Conservation (phyloP, 2,797 vertebrate species). For the Thunnus albacares region DNA sequence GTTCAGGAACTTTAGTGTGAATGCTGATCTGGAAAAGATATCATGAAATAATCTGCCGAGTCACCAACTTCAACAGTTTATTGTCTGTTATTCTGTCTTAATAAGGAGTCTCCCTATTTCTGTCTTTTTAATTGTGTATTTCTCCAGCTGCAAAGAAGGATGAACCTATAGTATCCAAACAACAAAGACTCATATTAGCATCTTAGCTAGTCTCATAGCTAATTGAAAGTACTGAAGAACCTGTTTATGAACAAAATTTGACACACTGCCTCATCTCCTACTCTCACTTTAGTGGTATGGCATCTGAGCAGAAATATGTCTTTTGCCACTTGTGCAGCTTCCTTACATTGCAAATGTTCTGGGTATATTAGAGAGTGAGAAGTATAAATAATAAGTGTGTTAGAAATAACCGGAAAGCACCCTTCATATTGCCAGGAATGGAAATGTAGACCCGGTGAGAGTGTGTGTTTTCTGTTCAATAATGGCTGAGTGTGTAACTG, state of each 20-base stretch:
- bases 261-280: too few species aligned
- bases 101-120: neutral
- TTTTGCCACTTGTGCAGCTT: neutral
- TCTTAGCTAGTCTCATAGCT: neutral
- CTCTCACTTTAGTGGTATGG: too few species aligned
- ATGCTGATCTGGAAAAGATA: neutral
- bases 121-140: neutral
- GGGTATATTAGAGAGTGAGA: neutral
- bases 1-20: neutral
- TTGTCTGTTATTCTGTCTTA: neutral
- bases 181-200: neutral
- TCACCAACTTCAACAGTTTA: neutral
- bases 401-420: neutral
- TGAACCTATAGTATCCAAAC: neutral
- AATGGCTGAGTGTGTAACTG: neutral
- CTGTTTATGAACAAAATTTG: neutral
- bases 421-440: neutral
- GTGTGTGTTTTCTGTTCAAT: neutral
- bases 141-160: neutral
- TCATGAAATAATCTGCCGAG: neutral
- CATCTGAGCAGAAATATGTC: neutral
- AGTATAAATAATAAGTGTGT: neutral
- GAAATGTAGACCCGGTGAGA: neutral
- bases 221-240: too few species aligned
- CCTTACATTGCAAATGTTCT: neutral